A percentile compares a stretch with the other conserved stretches of the same genome.
phyloP scores from a whole-genome alignment of 2,888 invertebrate genomes.

The Aleiodes testaceus region DNA sequence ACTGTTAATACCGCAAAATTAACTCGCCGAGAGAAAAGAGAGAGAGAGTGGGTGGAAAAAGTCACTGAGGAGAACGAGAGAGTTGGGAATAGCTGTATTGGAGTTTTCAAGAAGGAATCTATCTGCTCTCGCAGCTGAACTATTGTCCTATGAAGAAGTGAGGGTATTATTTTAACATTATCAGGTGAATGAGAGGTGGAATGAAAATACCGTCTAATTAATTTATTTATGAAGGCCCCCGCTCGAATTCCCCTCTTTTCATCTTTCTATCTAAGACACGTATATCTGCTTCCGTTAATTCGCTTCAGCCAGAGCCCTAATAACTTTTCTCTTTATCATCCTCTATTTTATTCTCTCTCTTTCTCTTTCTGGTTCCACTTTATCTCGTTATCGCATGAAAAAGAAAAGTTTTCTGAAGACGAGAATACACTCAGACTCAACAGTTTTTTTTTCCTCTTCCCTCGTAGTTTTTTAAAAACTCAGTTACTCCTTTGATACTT shows the following conservation, averaged over 20 bases:
- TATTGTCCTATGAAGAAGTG: neutral
- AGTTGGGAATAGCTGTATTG: slow-evolving; percentile 59
- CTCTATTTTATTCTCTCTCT: neutral
- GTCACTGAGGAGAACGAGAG: slow-evolving; percentile 15
- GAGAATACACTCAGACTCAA: slow-evolving; percentile 7
- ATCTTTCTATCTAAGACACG: slow-evolving; percentile 16
- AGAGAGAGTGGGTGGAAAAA: slow-evolving; percentile 26
- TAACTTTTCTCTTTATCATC: slow-evolving; percentile 65
- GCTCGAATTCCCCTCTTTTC: slow-evolving; percentile 37
- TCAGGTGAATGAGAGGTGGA: slow-evolving; percentile 51
- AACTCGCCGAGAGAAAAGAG: slow-evolving; percentile 58
- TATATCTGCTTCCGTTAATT: slow-evolving; percentile 8
- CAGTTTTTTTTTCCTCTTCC: neutral
- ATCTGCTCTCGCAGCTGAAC: slow-evolving; percentile 10
- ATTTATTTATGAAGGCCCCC: slow-evolving; percentile 68
- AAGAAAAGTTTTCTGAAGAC: slow-evolving; percentile 50
- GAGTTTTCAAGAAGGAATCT: slow-evolving; percentile 16
- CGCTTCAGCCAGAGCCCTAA: slow-evolving; percentile 56
- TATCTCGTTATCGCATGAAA: slow-evolving; percentile 57
- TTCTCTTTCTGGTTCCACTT: slow-evolving; percentile 12
- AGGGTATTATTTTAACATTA: slow-evolving; percentile 68
- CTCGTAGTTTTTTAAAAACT: slow-evolving; percentile 8
- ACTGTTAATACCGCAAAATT: slow-evolving; percentile 72
- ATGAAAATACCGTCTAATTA: slow-evolving; percentile 62
- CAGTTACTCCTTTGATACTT: slow-evolving; percentile 37